Percentiles rank a stretch among this genome's conserved stretches.
These are phyloP conservation scores for Todus mexicanus DNA, from an alignment of 2,797 vertebrate genomes.

Conservation along the genomic window DNA sequence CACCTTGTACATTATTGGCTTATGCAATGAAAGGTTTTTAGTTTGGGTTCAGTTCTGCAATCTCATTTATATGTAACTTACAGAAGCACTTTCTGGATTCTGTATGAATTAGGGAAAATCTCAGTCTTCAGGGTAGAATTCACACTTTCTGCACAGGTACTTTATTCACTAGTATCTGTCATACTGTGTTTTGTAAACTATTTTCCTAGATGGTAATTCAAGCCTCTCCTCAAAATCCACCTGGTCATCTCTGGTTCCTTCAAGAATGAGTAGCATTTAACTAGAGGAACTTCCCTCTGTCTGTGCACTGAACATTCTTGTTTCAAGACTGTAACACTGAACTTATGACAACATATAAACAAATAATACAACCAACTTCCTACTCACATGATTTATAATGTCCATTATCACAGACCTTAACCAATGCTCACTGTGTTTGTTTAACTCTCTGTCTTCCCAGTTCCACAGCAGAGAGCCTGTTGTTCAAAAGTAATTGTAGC, in stretches of 20 bases:
- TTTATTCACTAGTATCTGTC: not conserved
- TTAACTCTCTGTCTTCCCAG: not conserved
- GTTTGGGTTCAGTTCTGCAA: not conserved
- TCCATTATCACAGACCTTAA: not conserved
- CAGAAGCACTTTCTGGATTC: not conserved
- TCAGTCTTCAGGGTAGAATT: not conserved
- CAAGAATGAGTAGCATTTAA: not conserved
- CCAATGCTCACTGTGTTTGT: not conserved
- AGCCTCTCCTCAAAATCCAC: not conserved
- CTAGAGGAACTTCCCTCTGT: not conserved
- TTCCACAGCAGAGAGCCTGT: not conserved
- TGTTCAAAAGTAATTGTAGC: not conserved
- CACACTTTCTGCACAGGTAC: not conserved
- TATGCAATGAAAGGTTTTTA: not conserved
- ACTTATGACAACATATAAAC: not conserved
- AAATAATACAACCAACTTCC: not conserved
- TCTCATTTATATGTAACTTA: not conserved
- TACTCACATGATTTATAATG: not conserved
- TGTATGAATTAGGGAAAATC: not conserved
- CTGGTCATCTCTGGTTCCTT: not conserved
- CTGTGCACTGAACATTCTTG: accelerated
- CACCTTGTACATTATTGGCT: not conserved
- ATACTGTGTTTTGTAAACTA: not conserved
- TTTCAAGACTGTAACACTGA: not conserved
- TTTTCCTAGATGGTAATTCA: not conserved